phyloP scores from a whole-genome alignment of 2,888 invertebrate genomes.

The Mesorhabditis spiculigera region DNA sequence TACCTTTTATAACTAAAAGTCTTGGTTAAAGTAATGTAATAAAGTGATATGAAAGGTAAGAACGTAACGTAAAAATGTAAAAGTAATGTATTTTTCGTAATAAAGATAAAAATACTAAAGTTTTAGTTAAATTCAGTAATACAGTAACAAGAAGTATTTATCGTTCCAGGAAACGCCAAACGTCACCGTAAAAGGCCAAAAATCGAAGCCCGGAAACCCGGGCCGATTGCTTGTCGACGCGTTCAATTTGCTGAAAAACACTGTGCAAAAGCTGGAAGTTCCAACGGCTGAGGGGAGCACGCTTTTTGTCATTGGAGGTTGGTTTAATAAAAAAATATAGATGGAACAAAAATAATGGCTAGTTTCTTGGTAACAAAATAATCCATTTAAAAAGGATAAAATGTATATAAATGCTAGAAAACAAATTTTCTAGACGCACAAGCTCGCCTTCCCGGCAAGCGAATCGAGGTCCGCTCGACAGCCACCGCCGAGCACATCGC shows the following conservation, averaged over 20 bases:
- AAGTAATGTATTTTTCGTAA: too few species aligned
- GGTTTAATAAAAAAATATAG: background rate
- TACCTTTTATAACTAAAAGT: too few species aligned
- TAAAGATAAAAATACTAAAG: too few species aligned
- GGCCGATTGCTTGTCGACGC: conserved; percentile 54
- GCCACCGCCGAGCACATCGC: conserved; percentile 62
- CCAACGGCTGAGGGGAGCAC: conserved; percentile 54
- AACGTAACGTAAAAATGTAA: too few species aligned
- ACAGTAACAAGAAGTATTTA: too few species aligned
- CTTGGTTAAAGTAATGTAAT: too few species aligned
- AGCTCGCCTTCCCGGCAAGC: conserved; percentile 54
- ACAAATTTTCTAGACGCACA: conserved; percentile 52
- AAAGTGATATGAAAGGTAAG: too few species aligned
- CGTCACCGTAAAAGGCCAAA: conserved; percentile 31
- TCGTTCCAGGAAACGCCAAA: background rate
- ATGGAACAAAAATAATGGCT: background rate
- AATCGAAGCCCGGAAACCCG: conserved; percentile 48
- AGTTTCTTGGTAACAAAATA: background rate
- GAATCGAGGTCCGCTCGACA: conserved; percentile 55
- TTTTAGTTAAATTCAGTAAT: too few species aligned
- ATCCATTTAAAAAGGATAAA: background rate
- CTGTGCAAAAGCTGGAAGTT: conserved; percentile 58
- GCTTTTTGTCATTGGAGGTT: conserved; percentile 56
- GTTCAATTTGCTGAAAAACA: conserved; percentile 57
- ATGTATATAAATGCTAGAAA: background rate